These are phyloP conservation scores for Platycercus adscitus DNA, from an alignment of 2,113 vertebrate species.

Conservation along the genomic window DNA sequence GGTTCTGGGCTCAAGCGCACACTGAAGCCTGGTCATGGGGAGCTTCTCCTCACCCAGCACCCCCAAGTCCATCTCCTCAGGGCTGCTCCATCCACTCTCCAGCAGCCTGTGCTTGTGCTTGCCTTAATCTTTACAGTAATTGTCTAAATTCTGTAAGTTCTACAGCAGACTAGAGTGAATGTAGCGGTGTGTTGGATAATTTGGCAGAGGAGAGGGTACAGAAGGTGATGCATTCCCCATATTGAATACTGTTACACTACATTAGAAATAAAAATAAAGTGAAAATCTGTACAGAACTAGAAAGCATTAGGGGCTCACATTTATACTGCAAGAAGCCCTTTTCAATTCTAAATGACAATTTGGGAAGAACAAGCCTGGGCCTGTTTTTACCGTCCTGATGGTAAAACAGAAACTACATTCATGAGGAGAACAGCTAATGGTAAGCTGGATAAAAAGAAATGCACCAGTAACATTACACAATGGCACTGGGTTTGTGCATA, in stretches of 20 bases:
- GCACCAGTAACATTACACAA: neutral
- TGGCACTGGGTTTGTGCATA: neutral
- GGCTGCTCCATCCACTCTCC: neutral
- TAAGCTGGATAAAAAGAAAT: neutral
- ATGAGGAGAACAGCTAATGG: neutral
- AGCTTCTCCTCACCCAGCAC: neutral
- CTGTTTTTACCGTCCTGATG: neutral
- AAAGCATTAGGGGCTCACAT: neutral
- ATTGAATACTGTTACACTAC: neutral
- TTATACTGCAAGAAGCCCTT: neutral
- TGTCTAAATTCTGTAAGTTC: neutral
- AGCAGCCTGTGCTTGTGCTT: neutral
- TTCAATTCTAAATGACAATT: neutral
- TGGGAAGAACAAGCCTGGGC: neutral
- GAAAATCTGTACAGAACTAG: neutral
- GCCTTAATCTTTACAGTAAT: neutral
- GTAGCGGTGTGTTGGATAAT: neutral
- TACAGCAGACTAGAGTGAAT: neutral
- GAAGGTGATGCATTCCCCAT: neutral
- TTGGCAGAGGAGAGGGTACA: neutral
- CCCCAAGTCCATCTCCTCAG: neutral
- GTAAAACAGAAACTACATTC: neutral
- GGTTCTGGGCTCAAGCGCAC: neutral
- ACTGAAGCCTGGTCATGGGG: neutral
- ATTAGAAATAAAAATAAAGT: conserved; percentile 14